Evolutionary conservation across 2,888 invertebrate species (phyloP).

Genomic region (Nyleta sp.): DNA sequence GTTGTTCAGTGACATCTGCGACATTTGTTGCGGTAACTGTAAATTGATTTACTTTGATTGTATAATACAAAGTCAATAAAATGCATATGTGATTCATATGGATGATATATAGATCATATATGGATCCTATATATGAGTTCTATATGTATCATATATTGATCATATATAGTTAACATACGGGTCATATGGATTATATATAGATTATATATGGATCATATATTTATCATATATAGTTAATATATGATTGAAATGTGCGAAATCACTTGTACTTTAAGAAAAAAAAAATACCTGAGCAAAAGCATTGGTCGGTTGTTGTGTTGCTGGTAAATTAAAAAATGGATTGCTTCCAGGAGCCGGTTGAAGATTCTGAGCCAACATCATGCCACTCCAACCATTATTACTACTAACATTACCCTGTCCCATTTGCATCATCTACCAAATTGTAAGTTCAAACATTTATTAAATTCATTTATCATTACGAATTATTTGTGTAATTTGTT

Average conservation of each 20-base stretch:
- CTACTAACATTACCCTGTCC: constrained; percentile 72
- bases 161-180: no score
- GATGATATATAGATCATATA: no score
- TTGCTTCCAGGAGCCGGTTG: constrained; percentile 81
- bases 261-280: not conserved
- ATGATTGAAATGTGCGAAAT: no score
- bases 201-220: no score
- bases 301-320: constrained; percentile 69
- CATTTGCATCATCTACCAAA: constrained; percentile 75
- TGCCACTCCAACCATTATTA: constrained; percentile 79
- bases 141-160: no score
- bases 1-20: constrained; percentile 81
- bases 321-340: constrained; percentile 79
- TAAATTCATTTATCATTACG: no score
- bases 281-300: constrained; percentile 71
- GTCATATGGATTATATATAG: no score
- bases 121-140: no score
- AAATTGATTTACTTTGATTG: constrained; percentile 49
- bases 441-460: not conserved
- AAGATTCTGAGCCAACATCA: constrained; percentile 77
- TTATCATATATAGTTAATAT: no score
- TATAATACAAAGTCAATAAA: no score
- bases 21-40: constrained; percentile 84
- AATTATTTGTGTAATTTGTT: no score
- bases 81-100: no score